Base-by-base conservation (phyloP, 2,797 vertebrate species). In the Enteromius mattozi region DNA sequence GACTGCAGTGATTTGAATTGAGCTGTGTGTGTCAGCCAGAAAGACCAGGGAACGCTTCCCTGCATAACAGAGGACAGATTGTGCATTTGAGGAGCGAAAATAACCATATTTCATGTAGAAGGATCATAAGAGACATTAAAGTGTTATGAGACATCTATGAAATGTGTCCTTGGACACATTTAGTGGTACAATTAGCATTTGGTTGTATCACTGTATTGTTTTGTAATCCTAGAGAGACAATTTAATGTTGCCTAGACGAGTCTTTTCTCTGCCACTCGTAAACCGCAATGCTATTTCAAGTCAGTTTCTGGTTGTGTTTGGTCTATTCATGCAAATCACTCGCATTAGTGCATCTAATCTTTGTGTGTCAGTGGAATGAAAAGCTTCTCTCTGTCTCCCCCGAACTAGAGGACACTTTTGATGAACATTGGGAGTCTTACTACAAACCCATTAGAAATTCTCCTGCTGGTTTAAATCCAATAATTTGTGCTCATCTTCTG, bases 381-480 rank as follows among this genome's bases (percentile, higher is more conserved):
- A 78, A 66, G 63, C 81, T 80, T 75, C 68, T 77, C 63, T 63
- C 71, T 79, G 13, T 78, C 45, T 51, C 66, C 51, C 63, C 75
- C 63, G 77, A 89, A 82, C 88, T 90, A 14, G 66, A 86, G 90
- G 88, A 90, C 91, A 90, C 89, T 91, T 92, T 92, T 93, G 92
- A 93, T 93, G 92, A 92, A 91, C 77, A 59, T 90, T 80, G 83
- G 86, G 87, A 74, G 88, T 92, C 91, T 94, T 92, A 91, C 90
- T 92, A 92, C 90, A 93, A 93, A 93, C 90, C 91, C 87, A 93
- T 94, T 94, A 93, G 93, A 94, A 91, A 70, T 88, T 87, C 87
- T 89, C 88, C 80, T 92, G 89, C 92, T 94, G 93, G 94, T 95
- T 93, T 94, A 92, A 95, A 94, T 94, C 93, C 93, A 94, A 93